These are phyloP conservation scores for Microchrysa polita DNA, from an alignment of 2,888 invertebrate species.

Conservation along the genomic window DNA sequence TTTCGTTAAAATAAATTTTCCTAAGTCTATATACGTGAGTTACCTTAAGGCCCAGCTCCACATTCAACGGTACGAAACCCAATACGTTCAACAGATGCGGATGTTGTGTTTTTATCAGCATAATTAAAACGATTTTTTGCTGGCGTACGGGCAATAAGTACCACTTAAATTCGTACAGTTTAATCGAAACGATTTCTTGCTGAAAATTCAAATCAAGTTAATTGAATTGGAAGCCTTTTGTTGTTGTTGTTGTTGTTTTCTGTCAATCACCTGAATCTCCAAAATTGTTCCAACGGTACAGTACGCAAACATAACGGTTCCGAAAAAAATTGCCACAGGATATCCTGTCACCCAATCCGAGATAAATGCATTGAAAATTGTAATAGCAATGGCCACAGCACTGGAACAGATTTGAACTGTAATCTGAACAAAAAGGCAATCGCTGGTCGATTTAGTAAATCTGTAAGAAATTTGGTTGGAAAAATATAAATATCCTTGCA, in stretches of 20 bases:
- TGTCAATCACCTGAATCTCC: neutral
- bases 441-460: neutral
- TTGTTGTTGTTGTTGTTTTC: no score
- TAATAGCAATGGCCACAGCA: neutral
- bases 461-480: no score
- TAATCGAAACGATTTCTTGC: neutral
- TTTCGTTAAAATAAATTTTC: no score
- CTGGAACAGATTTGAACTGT: neutral
- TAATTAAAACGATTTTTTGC: neutral
- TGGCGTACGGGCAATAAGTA: neutral
- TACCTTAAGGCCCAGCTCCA: neutral
- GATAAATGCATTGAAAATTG: neutral
- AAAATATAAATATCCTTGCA: no score
- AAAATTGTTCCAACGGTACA: neutral
- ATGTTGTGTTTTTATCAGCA: neutral
- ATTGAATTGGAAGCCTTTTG: no score
- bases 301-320: neutral
- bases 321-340: neutral
- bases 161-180: conserved; percentile 2
- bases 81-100: neutral
- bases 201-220: neutral
- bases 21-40: no score
- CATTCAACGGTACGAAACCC: neutral
- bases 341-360: neutral
- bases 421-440: neutral